Conservation (phyloP, 2,113 vertebrate genomes). For the Paraplagusia blochii region DNA sequence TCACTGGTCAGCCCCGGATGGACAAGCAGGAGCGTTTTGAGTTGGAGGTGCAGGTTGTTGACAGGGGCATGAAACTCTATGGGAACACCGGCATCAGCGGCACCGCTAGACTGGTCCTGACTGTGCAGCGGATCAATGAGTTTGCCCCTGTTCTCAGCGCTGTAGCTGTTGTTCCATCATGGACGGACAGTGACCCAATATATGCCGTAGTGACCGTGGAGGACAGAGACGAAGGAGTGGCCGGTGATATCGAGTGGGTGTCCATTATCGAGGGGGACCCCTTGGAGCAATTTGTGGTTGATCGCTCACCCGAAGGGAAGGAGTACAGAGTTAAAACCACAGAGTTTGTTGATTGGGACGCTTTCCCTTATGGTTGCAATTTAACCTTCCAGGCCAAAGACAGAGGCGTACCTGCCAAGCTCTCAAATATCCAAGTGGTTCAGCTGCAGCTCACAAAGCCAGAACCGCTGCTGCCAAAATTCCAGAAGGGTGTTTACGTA, state of each 20-base stretch:
- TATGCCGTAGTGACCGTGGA: conserved; percentile 86
- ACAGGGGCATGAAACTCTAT: conserved; percentile 94
- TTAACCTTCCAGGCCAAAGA: conserved; percentile 95
- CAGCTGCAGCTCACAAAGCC: conserved; percentile 82
- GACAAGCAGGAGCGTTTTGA: conserved; percentile 84
- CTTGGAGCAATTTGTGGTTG: conserved; percentile 85
- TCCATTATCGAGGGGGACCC: conserved; percentile 90
- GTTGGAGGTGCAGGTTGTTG: conserved; percentile 91
- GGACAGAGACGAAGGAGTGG: conserved; percentile 89
- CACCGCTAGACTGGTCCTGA: conserved; percentile 87
- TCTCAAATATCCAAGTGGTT: conserved; percentile 82
- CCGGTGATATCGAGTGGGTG: conserved; percentile 92
- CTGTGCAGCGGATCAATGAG: conserved; percentile 86
- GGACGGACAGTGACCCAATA: conserved; percentile 79
- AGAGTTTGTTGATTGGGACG: conserved; percentile 82
- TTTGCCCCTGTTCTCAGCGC: conserved; percentile 84
- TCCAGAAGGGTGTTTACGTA: conserved; percentile 85
- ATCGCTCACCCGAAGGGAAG: conserved; percentile 82
- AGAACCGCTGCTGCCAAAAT: conserved; percentile 70
- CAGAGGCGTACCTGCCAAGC: conserved; percentile 85
- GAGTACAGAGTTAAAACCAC: conserved; percentile 87
- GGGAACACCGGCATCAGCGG: conserved; percentile 91
- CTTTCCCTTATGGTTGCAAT: conserved; percentile 85
- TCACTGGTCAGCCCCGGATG: conserved; percentile 83
- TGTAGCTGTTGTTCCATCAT: conserved; percentile 79